Evolutionary conservation across 23 tunicate species (phyloP).

Genomic region (Aplidium turbinatum): DNA sequence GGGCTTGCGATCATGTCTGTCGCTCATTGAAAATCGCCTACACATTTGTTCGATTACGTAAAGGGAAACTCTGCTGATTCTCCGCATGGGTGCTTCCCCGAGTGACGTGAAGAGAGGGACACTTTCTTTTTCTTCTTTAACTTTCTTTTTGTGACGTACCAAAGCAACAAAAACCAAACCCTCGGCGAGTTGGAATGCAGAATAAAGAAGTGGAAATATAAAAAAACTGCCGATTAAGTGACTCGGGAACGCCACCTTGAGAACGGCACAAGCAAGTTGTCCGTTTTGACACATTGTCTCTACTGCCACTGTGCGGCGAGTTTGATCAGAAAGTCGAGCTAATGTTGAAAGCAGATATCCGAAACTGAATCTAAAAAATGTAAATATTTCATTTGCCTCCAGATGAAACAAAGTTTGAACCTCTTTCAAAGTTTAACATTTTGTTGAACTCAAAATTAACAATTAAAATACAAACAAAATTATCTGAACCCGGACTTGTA

Average conservation of each 20-base stretch:
- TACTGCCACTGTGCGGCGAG: slow-evolving; percentile 62
- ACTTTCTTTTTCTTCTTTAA: slow-evolving; percentile 9
- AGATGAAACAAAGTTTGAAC: neutral
- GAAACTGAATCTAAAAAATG: slow-evolving; percentile 33
- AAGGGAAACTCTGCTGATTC: slow-evolving; percentile 44
- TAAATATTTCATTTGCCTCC: too few species aligned
- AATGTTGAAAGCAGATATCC: slow-evolving; percentile 31
- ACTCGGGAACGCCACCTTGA: slow-evolving; percentile 42
- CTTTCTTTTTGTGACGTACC: slow-evolving; percentile 2
- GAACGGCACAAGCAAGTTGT: slow-evolving; percentile 46
- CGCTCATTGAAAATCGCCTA: slow-evolving; percentile 13
- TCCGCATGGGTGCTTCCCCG: slow-evolving; percentile 2
- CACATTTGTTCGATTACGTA: slow-evolving; percentile 42
- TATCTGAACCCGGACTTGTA: too few species aligned
- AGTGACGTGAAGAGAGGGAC: slow-evolving; percentile 7
- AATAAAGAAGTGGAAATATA: slow-evolving; percentile 52
- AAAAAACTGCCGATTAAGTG: slow-evolving; percentile 49
- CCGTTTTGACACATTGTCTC: slow-evolving; percentile 62
- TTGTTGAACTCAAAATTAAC: too few species aligned
- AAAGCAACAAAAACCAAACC: slow-evolving; percentile 39
- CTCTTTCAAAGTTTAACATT: too few species aligned
- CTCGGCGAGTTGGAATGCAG: slow-evolving; percentile 39
- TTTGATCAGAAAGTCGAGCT: slow-evolving; percentile 5
- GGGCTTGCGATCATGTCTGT: neutral
- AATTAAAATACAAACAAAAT: too few species aligned